Evolutionary conservation across 1,140 invertebrate genomes (phyloP), one percentile per base, ranked within the genome.

Genomic region (Cydia pomonella): DNA sequence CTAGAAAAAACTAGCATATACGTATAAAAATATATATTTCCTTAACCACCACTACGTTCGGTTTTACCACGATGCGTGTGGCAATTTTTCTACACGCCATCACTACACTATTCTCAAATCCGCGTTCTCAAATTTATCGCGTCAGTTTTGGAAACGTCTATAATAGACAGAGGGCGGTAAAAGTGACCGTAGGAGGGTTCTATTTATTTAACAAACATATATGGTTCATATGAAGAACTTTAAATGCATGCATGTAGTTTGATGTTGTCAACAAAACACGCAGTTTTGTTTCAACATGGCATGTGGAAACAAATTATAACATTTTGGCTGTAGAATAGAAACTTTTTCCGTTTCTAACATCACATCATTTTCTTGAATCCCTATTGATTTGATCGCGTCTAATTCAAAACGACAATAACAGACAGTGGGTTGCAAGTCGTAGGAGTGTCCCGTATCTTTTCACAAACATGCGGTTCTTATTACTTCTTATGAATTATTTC

Each of bases 1-100:
- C 47, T 16, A 47, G 7, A 47, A 47, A 16, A 47, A 47, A 16
- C n/a, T 18, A 5, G n/a, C n/a, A n/a, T 7, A 53, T 5, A 53
- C 50, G n/a, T 53, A 53, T 53, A 53, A 12, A 21, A 59, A 59
- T 59, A 59, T 23, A 18, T 59, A 23, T 59, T 23, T 23, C 53
- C 21, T 59, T 50, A 50, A n/a, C n/a, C 16, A 50, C 53, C 18
- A 21, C 18, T 10, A 59, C 5, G 53, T 7, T 18, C 6, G 53
- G 53, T 10, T 18, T 59, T 59, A 23, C 18, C 18, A 10, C 21
- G 6, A 53, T n/a, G 47, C 47, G n/a, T 50, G 47, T 50, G 18
- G 18, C 53, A 59, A 59, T 59, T 23, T 47, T 53, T n/a, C 50
- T 53, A 53, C n/a, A 59, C 18, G 53, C 53, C 53, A 59, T 18